Conservation (phyloP, 92 coral and sea anemone genomes). For the Plumapathes pennacea region DNA sequence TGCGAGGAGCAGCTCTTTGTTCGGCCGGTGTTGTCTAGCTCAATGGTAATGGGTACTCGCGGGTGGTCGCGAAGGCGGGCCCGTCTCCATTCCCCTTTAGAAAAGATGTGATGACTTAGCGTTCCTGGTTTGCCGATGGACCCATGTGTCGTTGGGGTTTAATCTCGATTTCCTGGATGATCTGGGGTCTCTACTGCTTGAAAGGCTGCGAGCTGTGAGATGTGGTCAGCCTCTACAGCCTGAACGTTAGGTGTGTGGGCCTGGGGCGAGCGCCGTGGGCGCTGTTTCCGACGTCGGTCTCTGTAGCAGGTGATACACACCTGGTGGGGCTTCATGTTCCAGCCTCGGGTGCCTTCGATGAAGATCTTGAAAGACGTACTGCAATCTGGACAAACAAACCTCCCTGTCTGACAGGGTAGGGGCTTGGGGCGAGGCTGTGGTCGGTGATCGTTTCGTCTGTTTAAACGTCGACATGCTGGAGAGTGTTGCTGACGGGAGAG, state of each 20-base stretch:
- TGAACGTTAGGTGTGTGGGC: background rate
- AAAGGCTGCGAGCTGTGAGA: slow-evolving; percentile 42
- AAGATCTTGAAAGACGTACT: slow-evolving; percentile 23
- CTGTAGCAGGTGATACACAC: slow-evolving; percentile 53
- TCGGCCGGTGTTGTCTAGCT: slow-evolving; percentile 16
- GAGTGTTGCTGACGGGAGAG: slow-evolving; percentile 47
- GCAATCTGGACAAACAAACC: slow-evolving; percentile 46
- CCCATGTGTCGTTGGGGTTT: slow-evolving; percentile 12
- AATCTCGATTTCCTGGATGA: slow-evolving; percentile 5
- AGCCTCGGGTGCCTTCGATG: slow-evolving; percentile 59
- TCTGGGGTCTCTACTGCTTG: no score
- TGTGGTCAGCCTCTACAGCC: slow-evolving; percentile 33
- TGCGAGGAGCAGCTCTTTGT: background rate
- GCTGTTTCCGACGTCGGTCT: slow-evolving; percentile 7
- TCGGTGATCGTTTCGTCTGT: background rate
- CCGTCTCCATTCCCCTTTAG: slow-evolving; percentile 48
- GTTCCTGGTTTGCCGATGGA: slow-evolving; percentile 4
- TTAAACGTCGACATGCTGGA: slow-evolving; percentile 49
- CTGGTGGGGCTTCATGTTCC: slow-evolving; percentile 52
- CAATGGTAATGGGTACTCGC: slow-evolving; percentile 41
- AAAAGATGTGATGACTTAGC: slow-evolving; percentile 41
- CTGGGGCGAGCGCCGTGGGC: background rate
- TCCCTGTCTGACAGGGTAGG: slow-evolving; percentile 17
- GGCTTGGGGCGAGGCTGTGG: slow-evolving; percentile 2
- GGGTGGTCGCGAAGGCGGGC: slow-evolving; percentile 49